Evolutionary conservation across 2,797 vertebrate genomes (phyloP), one percentile per base, ranked within the genome.

Genomic region (Lepidocolaptes lacrymiger): DNA sequence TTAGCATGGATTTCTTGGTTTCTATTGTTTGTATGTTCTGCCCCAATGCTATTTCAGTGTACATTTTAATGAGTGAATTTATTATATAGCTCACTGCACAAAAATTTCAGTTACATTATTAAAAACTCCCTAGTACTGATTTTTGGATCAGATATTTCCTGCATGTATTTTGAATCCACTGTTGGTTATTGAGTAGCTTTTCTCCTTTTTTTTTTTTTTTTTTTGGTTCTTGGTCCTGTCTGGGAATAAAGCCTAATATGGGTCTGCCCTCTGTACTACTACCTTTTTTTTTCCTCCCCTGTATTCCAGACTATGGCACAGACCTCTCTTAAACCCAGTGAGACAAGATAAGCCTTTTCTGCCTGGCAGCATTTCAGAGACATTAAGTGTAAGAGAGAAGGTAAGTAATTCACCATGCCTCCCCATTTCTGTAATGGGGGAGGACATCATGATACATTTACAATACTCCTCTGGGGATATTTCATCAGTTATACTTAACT

Each of bases 401-500:
- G 98, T 98, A 98, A 98, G 98, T 98, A 98, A 98, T 98, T 98
- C 97, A 97, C 97, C 95, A 95, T 97, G 97, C 97, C 91, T 98
- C 93, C 97, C 97, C 95, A 97, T 98, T 98, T 98, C 97, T 98
- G 96, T 98, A 98, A 98, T 98, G 97, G 97, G 97, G 96, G 96
- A 98, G 98, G 98, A 98, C 97, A 81, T 98, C 97, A 97, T 97
- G 98, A 98, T 98, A 98, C 97, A 98, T 98, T 98, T 98, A 97
- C 97, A 98, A 97, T 95, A 93, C 92, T 98, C 98, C 98, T 98
- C 97, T 96, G 98, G 97, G 98, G 97, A 98, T 98, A 98, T 98
- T 98, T 98, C 98, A 98, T 98, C 98, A 98, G 97, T 98, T 98
- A 98, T 98, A 98, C 97, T 98, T 98, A 98, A 98, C 98, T 98